Evolutionary conservation across 2,888 invertebrate species (phyloP), one percentile per base, ranked within the genome.

Genomic region (Caenorhabditis sp.): DNA sequence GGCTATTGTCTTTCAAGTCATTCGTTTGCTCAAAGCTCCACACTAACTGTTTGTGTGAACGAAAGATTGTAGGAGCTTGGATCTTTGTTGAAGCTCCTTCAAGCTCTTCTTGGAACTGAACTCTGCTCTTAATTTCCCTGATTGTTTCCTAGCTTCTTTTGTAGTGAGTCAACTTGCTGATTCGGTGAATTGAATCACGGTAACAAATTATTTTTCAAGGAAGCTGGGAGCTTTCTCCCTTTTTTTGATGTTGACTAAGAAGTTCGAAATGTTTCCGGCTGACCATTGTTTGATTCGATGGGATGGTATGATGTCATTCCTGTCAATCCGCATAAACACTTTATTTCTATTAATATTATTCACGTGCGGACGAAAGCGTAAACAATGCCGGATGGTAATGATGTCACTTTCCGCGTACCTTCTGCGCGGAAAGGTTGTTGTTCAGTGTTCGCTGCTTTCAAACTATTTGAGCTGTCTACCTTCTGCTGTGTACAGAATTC

Each of bases 1-100:
- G 70, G 76, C 76, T 81, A 81, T 81, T 81, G 70, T 81, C 81
- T 77, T 81, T 81, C 76, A 80, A 61, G 26, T 76, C 67, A 76
- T 76, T 76, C 76, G 76, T 80, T 70, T 78, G 64, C 78, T 70
- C 70, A 69, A 77, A 69, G 69, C 62, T 68, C 62, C 77, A 77
- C 77, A 55, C 61, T 69, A 77, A 77, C 77, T 62, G 77, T 77
- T 77, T 69, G 77, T 77, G 62, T 77, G 68, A 55, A 37, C 55
- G 77, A 69, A 44, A 61, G 74, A 74, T 60, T 67, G 67, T 13
- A 58, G 50, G 60, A 58, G 40, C 53, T 28, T 11, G 51, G 18
- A 60, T 40, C 18, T 60, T 53, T 26, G 22, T 37, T 24, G 26
- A 24, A 37, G 26, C 22, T 18, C 47, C 32, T 18, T 26, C 44